phyloP scores from a whole-genome alignment of 2,888 invertebrate genomes.

The Pseudococcus longispinus region DNA sequence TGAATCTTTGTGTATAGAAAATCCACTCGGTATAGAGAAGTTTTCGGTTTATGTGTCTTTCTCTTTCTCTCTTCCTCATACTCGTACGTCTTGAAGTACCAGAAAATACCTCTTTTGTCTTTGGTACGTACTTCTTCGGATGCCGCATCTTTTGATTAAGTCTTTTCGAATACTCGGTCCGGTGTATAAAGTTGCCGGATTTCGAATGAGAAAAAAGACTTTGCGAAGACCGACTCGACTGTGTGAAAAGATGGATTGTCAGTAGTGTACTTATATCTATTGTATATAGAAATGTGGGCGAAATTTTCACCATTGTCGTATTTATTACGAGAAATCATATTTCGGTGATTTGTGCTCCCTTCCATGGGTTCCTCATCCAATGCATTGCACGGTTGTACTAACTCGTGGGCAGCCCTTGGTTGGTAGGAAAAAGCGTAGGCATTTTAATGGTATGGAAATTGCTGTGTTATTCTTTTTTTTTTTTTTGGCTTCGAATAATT shows the following conservation, averaged over 20 bases:
- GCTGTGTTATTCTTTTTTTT: neutral
- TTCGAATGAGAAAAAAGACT: neutral
- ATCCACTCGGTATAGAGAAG: neutral
- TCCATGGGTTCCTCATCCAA: neutral
- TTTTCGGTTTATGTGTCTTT: neutral
- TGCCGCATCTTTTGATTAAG: conserved; percentile 1
- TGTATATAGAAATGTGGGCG: neutral
- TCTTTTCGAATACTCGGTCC: neutral
- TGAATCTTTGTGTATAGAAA: neutral
- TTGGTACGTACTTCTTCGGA: neutral
- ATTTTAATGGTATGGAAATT: neutral
- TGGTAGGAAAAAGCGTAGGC: neutral
- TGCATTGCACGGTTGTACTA: neutral
- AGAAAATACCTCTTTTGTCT: neutral
- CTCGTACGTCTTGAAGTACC: neutral
- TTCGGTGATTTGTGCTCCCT: neutral
- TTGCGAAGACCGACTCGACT: neutral
- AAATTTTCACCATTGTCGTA: neutral
- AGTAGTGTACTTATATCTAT: too few relatives aligned
- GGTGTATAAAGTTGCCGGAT: neutral
- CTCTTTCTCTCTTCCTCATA: neutral
- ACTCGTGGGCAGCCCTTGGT: neutral
- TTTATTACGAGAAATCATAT: neutral
- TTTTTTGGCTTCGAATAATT: neutral
- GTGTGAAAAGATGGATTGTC: neutral